Evolutionary conservation across 2,113 vertebrate genomes (phyloP), one percentile per base, ranked within the genome.

Genomic region (Isichthys henryi): DNA sequence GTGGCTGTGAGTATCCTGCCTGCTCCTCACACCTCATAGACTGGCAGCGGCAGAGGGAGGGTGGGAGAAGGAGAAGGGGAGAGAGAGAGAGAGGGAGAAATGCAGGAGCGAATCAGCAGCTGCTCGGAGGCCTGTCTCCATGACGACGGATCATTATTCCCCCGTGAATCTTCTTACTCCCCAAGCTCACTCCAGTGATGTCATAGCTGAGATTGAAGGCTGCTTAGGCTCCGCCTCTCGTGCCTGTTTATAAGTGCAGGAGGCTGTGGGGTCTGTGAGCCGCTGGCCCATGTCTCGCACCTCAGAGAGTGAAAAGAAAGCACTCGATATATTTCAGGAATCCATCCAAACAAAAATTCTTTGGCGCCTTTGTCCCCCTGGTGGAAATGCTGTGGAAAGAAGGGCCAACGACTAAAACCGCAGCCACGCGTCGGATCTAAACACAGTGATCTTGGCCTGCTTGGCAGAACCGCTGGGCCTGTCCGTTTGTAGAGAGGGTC

Each of bases 71-170:
- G 62, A 66, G 87, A 35, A 10, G 46, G 77, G 46, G 88, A 17
- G 88, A 35, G 88, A 77, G 84, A 92, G 86, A 93, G 93, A 90
- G 92, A 91, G 91, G 93, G 92, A 92, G 93, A 91, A 92, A 91
- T 91, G 94, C 92, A 95, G 95, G 93, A 96, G 97, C 97, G 95
- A 99, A 99, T 98, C 97, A 97, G 98, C 97, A 98, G 97, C 97
- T 97, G 98, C 96, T 96, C 95, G 96, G 96, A 97, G 95, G 95
- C 95, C 95, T 92, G 96, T 98, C 96, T 96, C 97, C 97, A 97
- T 99, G 97, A 97, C 96, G 99, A 99, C 98, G 97, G 96, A 96
- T 96, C 96, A 96, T 97, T 97, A 97, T 95, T 93, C 92, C 92
- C 91, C 92, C 74, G 89, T 83, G 96, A 97, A 96, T 96, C 96